Evolutionary conservation across 2,797 vertebrate species (phyloP).

Genomic region (Thunnus albacares): DNA sequence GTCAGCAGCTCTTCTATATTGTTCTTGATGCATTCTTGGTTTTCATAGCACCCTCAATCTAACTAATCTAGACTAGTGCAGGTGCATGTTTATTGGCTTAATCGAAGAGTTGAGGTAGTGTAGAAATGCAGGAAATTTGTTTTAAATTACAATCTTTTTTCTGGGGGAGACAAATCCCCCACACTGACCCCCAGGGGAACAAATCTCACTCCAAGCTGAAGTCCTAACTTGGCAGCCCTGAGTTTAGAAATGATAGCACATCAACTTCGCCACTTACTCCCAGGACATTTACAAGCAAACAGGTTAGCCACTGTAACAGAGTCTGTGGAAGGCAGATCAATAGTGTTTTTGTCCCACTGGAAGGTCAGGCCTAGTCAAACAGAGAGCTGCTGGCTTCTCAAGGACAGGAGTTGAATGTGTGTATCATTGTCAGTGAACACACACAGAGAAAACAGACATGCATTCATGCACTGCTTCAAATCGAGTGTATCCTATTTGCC

Average conservation of each 20-base stretch:
- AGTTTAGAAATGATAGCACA: slow-evolving; percentile 45
- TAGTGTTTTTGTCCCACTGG: slow-evolving; percentile 60
- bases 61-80: too few relatives aligned
- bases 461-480: slow-evolving; percentile 21
- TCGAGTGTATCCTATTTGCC: slow-evolving; percentile 17
- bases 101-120: too few relatives aligned
- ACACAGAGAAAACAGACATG: background rate
- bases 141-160: too few relatives aligned
- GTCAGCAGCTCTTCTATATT: too few relatives aligned
- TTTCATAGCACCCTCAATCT: too few relatives aligned
- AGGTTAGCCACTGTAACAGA: slow-evolving; percentile 67
- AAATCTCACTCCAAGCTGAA: too few relatives aligned
- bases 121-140: too few relatives aligned
- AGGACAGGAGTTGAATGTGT: slow-evolving; percentile 14
- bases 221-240: too few relatives aligned
- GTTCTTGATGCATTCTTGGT: too few relatives aligned
- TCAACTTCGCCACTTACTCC: slow-evolving; percentile 38
- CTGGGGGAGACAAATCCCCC: too few relatives aligned
- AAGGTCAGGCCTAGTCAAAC: slow-evolving; percentile 59
- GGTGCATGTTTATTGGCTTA: too few relatives aligned
- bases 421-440: background rate
- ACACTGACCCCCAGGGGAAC: too few relatives aligned
- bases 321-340: slow-evolving; percentile 65
- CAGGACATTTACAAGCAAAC: slow-evolving; percentile 65
- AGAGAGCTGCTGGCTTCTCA: slow-evolving; percentile 16